These are phyloP conservation scores for Candoia aspera DNA, from an alignment of 2,113 vertebrate genomes.

Conservation along the genomic window DNA sequence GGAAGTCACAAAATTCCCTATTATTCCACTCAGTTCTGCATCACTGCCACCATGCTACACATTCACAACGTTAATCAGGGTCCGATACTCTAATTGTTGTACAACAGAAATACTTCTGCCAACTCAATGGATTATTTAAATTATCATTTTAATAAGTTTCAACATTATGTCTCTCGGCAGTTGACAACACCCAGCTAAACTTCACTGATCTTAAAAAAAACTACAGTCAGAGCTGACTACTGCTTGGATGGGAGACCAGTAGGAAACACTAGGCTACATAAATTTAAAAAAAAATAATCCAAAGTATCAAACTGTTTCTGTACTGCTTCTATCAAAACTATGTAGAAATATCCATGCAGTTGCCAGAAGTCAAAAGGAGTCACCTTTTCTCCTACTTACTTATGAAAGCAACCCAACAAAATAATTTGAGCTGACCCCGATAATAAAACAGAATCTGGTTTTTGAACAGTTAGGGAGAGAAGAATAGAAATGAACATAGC, in stretches of 20 bases:
- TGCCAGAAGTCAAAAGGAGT: not conserved
- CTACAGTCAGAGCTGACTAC: not conserved
- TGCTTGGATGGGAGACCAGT: not conserved
- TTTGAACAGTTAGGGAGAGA: not conserved
- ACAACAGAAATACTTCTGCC: not conserved
- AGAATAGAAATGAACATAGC: too few relatives aligned
- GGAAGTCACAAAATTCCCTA: not conserved
- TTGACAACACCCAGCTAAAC: not conserved
- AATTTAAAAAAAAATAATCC: not conserved
- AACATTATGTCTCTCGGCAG: not conserved
- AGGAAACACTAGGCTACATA: not conserved
- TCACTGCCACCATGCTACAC: not conserved
- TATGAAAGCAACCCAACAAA: not conserved
- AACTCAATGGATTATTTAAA: not conserved
- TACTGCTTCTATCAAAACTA: not conserved
- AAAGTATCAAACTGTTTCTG: not conserved
- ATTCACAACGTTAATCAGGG: not conserved
- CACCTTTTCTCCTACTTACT: not conserved
- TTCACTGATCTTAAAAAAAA: not conserved
- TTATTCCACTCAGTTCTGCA: rapidly evolving
- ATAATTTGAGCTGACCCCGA: not conserved
- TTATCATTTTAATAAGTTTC: not conserved
- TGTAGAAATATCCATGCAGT: not conserved
- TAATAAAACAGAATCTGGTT: not conserved
- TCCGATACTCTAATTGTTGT: not conserved